Percentiles rank a stretch among this genome's conserved stretches.
Conservation (phyloP, 2,797 vertebrate genomes). For the Melanotaenia boesemani region DNA sequence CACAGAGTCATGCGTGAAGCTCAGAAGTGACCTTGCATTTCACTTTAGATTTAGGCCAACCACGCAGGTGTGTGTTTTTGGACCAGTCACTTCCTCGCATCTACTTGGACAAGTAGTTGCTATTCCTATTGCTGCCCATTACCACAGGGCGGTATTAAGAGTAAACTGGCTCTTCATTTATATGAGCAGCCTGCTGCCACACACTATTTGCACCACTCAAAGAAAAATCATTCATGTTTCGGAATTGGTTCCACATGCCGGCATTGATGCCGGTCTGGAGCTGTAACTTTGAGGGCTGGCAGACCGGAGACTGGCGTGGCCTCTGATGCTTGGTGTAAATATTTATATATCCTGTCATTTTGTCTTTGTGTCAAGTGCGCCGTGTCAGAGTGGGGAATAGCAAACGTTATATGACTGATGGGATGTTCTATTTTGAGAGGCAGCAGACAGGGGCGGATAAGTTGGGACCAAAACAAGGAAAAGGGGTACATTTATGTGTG, state of each 20-base stretch:
- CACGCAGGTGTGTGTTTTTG: constrained; percentile 60
- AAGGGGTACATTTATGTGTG: constrained; percentile 4
- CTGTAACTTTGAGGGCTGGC: constrained; percentile 49
- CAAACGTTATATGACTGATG: constrained; percentile 64
- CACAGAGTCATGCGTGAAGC: neutral
- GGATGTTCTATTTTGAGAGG: constrained; percentile 67
- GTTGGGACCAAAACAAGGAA: constrained; percentile 23
- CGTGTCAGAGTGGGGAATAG: constrained; percentile 66
- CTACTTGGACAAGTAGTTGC: constrained; percentile 53
- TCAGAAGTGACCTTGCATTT: constrained; percentile 30
- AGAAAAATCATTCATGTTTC: constrained; percentile 63
- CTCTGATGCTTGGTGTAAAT: constrained; percentile 71
- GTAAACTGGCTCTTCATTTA: constrained; percentile 55
- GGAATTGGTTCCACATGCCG: constrained; percentile 74
- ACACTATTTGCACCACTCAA: constrained; percentile 61
- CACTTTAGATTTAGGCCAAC: constrained; percentile 34
- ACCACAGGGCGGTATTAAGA: constrained; percentile 61
- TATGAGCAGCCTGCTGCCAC: constrained; percentile 48
- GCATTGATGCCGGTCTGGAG: constrained; percentile 52
- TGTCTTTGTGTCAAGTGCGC: constrained; percentile 68
- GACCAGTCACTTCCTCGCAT: constrained; percentile 44
- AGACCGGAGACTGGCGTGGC: constrained; percentile 53
- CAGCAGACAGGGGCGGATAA: constrained; percentile 46
- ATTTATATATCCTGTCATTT: constrained; percentile 77
- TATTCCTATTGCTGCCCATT: constrained; percentile 46